Evolutionary conservation across 2,113 vertebrate genomes (phyloP), one percentile per base, ranked within the genome.

Genomic region (Motacilla tschutschensis): DNA sequence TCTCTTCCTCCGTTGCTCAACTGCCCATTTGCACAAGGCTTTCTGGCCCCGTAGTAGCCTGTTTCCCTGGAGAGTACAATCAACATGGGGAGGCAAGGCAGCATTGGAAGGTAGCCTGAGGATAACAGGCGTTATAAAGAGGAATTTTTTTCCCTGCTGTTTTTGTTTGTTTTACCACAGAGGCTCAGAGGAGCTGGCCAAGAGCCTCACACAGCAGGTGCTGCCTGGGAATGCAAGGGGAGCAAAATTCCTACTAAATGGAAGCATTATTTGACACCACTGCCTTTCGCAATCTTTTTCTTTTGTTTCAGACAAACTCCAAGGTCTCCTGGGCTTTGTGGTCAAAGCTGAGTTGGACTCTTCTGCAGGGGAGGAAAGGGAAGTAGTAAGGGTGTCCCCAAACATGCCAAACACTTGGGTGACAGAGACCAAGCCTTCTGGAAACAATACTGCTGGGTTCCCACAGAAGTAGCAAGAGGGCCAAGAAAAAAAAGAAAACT

Each of bases 101-200:
- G 48, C 64, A 48, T 90, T 95, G 90, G 94, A 95, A 95, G 95
- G 95, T 96, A 95, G 95, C 88, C 91, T 96, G 94, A 96, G 94
- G 95, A 96, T 96, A 96, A 95, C 92, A 95, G 95, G 95, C 94
- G 87, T 96, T 96, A 95, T 95, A 96, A 92, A 95, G 95, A 92
- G 91, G 91, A 95, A 94, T 95, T 95, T 95, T 94, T 96, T 95
- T 87, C 83, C 95, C 93, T 94, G 95, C 95, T 95, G 95, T 94
- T 96, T 96, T 96, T 96, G 95, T 96, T 95, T 96, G 94, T 92
- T 95, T 96, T 95, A 96, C 93, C 93, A 94, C 94, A 95, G 95
- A 92, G 92, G 90, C 93, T 95, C 95, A 89, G 95, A 94, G 83
- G 87, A 96, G 88, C 93, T 96, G 93, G 95, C 95, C 94, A 94